Evolutionary conservation across 2,797 vertebrate species (phyloP).

Genomic region (Sebastes cheni): DNA sequence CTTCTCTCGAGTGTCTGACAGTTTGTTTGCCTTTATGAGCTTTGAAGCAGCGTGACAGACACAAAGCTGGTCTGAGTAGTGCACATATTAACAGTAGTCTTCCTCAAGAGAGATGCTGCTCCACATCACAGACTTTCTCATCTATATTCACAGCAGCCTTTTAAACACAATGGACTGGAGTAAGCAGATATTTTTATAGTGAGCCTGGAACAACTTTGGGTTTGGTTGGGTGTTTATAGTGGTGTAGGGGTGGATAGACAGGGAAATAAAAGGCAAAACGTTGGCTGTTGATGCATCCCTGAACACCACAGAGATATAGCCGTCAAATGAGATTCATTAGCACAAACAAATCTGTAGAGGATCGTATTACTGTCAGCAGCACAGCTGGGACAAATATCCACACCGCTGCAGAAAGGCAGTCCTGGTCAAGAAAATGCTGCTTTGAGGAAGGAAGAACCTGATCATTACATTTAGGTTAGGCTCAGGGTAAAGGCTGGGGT

Average conservation of each 20-base stretch:
- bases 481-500: not conserved
- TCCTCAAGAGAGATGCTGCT: conserved; percentile 4
- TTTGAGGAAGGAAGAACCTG: not conserved
- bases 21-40: not conserved
- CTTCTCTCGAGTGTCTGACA: not conserved
- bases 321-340: conserved; percentile 32
- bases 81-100: not conserved
- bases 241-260: conserved; percentile 1
- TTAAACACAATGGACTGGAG: conserved; percentile 17
- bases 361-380: conserved; percentile 7
- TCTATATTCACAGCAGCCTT: conserved; percentile 17
- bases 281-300: conserved; percentile 8
- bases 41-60: not conserved
- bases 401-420: not conserved
- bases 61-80: conserved; percentile 3
- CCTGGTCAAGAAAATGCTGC: not conserved
- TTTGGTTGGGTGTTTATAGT: conserved; percentile 12
- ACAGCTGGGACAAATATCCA: not conserved
- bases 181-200: conserved; percentile 15
- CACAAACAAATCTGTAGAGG: not conserved
- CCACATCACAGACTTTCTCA: conserved; percentile 4
- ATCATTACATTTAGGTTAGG: not conserved
- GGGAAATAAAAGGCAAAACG: conserved; percentile 31
- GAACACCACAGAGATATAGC: not conserved
- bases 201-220: conserved; percentile 4